phyloP scores from a whole-genome alignment of 2,888 invertebrate species.

The Scaptomyza caliginosa region DNA sequence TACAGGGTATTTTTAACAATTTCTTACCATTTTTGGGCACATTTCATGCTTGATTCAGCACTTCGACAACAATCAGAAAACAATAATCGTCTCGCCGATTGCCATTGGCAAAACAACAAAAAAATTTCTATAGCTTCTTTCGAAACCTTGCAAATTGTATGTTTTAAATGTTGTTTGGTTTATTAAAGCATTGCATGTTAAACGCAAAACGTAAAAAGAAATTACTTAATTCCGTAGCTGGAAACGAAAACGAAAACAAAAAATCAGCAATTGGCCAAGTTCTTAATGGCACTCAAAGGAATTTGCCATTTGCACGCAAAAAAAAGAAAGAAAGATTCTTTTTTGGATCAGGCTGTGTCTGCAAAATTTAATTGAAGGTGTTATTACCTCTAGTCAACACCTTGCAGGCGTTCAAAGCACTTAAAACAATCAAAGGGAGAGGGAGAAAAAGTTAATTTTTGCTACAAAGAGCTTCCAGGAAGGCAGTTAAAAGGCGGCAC shows the following conservation, averaged over 20 bases:
- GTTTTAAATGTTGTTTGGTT: conserved; percentile 3
- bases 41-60: conserved; percentile 61
- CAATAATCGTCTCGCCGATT: not conserved
- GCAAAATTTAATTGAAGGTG: conserved; percentile 77
- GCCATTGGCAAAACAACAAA: conserved; percentile 3
- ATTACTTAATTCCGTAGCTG: conserved; percentile 50
- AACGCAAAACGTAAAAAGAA: conserved; percentile 56
- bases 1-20: not conserved
- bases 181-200: conserved; percentile 49
- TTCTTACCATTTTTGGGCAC: conserved; percentile 36
- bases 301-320: conserved; percentile 31
- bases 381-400: conserved; percentile 74
- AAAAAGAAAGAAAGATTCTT: not conserved
- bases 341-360: conserved; percentile 37
- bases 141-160: conserved; percentile 34
- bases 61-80: not conserved
- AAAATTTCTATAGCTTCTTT: conserved; percentile 37
- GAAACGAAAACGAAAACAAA: conserved; percentile 25
- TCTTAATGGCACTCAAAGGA: conserved; percentile 58
- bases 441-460: conserved; percentile 54
- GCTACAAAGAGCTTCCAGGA: conserved; percentile 55
- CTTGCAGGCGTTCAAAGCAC: conserved; percentile 61
- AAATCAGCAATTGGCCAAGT: conserved; percentile 62
- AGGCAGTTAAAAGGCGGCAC: conserved; percentile 49
- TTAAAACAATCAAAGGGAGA: not conserved